phyloP scores from a whole-genome alignment of 2,113 vertebrate genomes.

The Turnix velox region DNA sequence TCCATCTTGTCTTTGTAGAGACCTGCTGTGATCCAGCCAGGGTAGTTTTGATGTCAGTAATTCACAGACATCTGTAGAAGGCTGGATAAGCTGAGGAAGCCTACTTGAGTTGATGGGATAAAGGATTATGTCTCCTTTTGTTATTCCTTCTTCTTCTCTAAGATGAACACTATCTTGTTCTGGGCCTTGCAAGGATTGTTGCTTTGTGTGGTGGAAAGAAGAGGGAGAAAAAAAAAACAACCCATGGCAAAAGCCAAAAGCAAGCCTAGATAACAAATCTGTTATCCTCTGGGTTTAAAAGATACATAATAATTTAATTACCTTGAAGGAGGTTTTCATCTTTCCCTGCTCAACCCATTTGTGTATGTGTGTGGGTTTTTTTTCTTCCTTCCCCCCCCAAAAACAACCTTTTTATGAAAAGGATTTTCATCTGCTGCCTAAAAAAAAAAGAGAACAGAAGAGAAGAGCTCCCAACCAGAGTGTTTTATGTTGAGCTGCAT shows the following conservation, averaged over 20 bases:
- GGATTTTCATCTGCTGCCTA: slow-evolving; percentile 46
- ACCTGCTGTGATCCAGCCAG: background rate
- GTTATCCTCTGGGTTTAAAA: slow-evolving; percentile 46
- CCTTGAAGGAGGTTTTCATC: slow-evolving; percentile 66
- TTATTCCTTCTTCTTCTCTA: background rate
- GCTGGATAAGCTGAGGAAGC: background rate
- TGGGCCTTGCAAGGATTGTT: background rate
- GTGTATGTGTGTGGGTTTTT: slow-evolving; percentile 20
- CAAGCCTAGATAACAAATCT: slow-evolving; percentile 54
- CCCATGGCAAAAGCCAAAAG: background rate
- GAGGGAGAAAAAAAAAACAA: background rate
- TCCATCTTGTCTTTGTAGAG: background rate
- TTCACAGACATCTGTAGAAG: background rate
- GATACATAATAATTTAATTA: slow-evolving; percentile 68
- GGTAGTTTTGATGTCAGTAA: background rate
- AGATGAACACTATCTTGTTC: slow-evolving; percentile 42
- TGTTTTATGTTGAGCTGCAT: slow-evolving; percentile 31
- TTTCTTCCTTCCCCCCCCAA: slow-evolving; percentile 24
- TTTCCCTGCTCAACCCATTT: slow-evolving; percentile 24
- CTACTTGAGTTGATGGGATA: slow-evolving; percentile 1
- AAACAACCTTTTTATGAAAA: slow-evolving; percentile 57
- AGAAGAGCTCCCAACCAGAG: background rate
- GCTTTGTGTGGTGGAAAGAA: background rate
- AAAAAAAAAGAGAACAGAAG: slow-evolving; percentile 49
- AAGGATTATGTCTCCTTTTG: background rate